Base-by-base conservation (phyloP, 2,888 invertebrate genomes). In the Caenorhabditis sinica region DNA sequence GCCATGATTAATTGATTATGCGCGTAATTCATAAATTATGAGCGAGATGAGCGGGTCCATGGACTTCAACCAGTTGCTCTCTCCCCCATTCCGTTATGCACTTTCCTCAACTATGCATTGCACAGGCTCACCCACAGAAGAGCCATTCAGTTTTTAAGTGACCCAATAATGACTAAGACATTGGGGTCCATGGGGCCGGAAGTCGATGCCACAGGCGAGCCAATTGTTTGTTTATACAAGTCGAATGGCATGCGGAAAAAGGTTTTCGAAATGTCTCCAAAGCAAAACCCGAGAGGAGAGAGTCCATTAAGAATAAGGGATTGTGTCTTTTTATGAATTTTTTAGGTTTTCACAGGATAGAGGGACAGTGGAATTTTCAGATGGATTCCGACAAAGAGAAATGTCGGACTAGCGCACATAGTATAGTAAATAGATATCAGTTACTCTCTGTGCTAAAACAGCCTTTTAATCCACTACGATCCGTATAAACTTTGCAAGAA, bases 181-280 rank as follows among this genome's bases (percentile, higher is more conserved):
- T 61, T 69, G 68, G 53, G 49, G 49, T 49, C 49, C 49, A 49
- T 68, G 45, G 51, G 53, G 68, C 53, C 74, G 66, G 75, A 65
- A 76, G 65, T 33, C 75, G 63, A 68, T 33, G 51, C 66, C 72
- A 58, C 58, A 60, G 72, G 60, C 58, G 61, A 60, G 43, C 71
- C 77, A 79, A 79, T 79, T 79, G 77, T 79, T 79, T 79, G 77
- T 79, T 79, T 79, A 79, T 79, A 79, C 77, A 79, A 79, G 77
- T 79, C 77, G 56, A 79, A 79, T 79, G 77, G 71, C 77, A 79
- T 71, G 77, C 77, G 43, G 71, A 79, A 77, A 58, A 60, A 71
- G 77, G 71, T 79, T 79, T 79, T 79, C 77, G 63, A 79, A 79
- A 63, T 63, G 69, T 72, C 60, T 72, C 72, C 45, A 72, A 45